A percentile compares a stretch with the other conserved stretches of the same genome.
phyloP scores from a whole-genome alignment of 2,797 vertebrate species.

The Kryptopterus vitreolus region DNA sequence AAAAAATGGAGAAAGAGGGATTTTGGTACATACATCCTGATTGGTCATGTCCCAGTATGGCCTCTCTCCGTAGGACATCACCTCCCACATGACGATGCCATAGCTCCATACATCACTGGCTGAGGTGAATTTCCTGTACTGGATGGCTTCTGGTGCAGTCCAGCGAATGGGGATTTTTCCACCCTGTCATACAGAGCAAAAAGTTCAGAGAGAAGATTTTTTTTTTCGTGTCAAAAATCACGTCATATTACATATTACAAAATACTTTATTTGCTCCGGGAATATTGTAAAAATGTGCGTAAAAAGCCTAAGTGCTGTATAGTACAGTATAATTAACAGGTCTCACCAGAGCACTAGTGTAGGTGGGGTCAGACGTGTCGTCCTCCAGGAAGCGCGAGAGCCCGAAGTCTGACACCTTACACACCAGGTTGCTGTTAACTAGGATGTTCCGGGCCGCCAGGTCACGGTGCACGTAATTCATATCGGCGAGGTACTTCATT shows the following conservation, averaged over 20 bases:
- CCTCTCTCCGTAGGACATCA: slow-evolving; percentile 81
- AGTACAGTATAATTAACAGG: not conserved
- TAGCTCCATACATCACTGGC: slow-evolving; percentile 83
- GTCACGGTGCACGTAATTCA: slow-evolving; percentile 98
- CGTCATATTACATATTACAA: not conserved
- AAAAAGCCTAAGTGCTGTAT: not conserved
- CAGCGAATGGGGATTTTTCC: slow-evolving; percentile 83
- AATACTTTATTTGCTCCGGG: not conserved
- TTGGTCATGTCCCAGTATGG: slow-evolving; percentile 85
- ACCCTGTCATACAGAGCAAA: slow-evolving; percentile 62
- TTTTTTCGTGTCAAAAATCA: too few relatives aligned
- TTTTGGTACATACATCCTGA: slow-evolving; percentile 73
- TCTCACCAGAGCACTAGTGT: slow-evolving; percentile 95
- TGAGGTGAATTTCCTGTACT: slow-evolving; percentile 83
- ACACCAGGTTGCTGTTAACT: slow-evolving; percentile 98
- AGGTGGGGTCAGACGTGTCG: slow-evolving; percentile 95
- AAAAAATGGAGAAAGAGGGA: not conserved
- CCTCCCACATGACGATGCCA: slow-evolving; percentile 83
- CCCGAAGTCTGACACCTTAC: slow-evolving; percentile 97
- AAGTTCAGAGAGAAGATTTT: not conserved
- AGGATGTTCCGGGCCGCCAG: slow-evolving; percentile 96
- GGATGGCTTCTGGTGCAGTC: slow-evolving; percentile 81
- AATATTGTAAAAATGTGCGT: not conserved
- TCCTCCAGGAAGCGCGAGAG: slow-evolving; percentile 97
- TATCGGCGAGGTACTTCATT: slow-evolving; percentile 97